These are phyloP conservation scores for Agrotis exclamationis DNA, from an alignment of 2,888 invertebrate species.

Conservation along the genomic window DNA sequence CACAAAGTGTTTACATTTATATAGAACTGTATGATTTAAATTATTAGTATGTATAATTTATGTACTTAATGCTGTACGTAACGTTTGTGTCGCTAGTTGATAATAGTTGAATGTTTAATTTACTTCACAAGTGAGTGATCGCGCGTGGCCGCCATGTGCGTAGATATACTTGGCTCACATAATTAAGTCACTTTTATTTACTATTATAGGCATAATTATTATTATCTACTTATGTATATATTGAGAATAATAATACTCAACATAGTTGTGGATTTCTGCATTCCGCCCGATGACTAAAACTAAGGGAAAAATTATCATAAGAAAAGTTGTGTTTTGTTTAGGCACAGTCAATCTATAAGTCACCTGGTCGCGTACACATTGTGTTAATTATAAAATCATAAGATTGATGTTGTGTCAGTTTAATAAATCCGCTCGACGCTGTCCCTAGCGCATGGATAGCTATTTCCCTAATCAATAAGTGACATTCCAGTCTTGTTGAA, in stretches of 20 bases:
- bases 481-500: constrained; percentile 91
- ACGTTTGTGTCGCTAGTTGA: constrained; percentile 87
- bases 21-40: constrained; percentile 75
- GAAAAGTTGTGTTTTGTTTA: constrained; percentile 81
- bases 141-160: constrained; percentile 74
- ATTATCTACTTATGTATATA: constrained; percentile 90
- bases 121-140: constrained; percentile 79
- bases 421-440: constrained; percentile 71
- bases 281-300: constrained; percentile 91
- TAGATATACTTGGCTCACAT: constrained; percentile 82
- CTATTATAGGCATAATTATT: constrained; percentile 82
- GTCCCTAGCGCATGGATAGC: constrained; percentile 78
- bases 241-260: constrained; percentile 90
- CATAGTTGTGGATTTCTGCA: constrained; percentile 92
- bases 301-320: constrained; percentile 86
- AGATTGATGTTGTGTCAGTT: constrained; percentile 78
- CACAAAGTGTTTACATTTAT: constrained; percentile 84
- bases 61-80: constrained; percentile 87
- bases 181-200: constrained; percentile 85
- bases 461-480: constrained; percentile 86
- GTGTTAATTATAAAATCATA: constrained; percentile 70
- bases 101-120: constrained; percentile 80
- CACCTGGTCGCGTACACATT: constrained; percentile 79
- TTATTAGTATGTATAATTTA: constrained; percentile 69
- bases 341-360: constrained; percentile 76